Evolutionary conservation across 2,113 vertebrate genomes (phyloP).

Genomic region (Istiophorus platypterus): DNA sequence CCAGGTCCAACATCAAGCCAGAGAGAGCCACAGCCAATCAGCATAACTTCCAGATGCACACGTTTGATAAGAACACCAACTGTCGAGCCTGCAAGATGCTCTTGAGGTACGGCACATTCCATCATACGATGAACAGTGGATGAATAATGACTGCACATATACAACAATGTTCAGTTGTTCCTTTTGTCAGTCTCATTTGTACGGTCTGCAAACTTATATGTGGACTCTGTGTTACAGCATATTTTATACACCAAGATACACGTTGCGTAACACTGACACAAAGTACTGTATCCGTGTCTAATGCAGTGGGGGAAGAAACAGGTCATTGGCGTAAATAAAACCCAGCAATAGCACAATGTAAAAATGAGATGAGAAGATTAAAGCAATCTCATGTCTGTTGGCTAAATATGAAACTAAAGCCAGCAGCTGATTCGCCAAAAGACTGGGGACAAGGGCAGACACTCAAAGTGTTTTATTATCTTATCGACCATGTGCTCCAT

Average conservation of each 20-base stretch:
- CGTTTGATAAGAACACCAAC: constrained; percentile 95
- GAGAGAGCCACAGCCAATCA: constrained; percentile 96
- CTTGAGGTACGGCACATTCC: constrained; percentile 86
- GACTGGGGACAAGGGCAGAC: neutral
- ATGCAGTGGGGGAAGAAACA: neutral
- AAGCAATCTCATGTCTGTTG: neutral
- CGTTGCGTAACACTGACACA: too few relatives aligned
- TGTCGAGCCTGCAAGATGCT: constrained; percentile 97
- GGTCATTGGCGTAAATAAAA: neutral
- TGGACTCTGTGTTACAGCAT: neutral
- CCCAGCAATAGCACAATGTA: neutral
- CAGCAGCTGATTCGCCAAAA: neutral
- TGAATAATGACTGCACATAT: neutral
- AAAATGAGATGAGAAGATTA: neutral
- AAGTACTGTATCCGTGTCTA: neutral
- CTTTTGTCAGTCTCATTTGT: neutral
- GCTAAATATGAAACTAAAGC: neutral
- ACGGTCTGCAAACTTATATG: neutral
- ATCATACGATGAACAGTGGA: neutral
- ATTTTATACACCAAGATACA: neutral
- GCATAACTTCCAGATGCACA: constrained; percentile 99
- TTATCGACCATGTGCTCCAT: too few relatives aligned
- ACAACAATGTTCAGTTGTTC: neutral
- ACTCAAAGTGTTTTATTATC: neutral
- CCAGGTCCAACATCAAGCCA: constrained; percentile 97